Conservation (phyloP, 2,797 vertebrate genomes). For the Salarias fasciatus region DNA sequence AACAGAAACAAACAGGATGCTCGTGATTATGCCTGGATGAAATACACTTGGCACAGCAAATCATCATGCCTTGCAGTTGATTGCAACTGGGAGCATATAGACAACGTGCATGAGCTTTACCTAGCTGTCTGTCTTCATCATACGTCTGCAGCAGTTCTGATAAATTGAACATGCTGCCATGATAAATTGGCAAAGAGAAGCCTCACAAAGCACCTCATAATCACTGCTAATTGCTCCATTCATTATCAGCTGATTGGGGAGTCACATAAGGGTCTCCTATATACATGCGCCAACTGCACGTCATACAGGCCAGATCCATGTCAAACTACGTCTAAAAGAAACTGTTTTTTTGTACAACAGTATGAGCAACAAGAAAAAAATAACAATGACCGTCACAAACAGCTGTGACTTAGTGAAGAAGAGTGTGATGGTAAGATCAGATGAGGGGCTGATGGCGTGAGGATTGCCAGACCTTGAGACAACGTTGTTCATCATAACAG, state of each 20-base stretch:
- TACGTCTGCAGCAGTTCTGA: constrained; percentile 51
- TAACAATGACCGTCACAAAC: not conserved
- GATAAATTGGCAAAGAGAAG: constrained; percentile 67
- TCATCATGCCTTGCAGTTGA: constrained; percentile 28
- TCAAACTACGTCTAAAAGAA: not conserved
- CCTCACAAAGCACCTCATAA: constrained; percentile 71
- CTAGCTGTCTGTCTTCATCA: constrained; percentile 52
- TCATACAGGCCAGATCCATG: constrained; percentile 11
- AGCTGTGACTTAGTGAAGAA: not conserved
- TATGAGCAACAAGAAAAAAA: not conserved
- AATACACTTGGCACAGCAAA: constrained; percentile 12
- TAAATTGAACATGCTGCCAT: constrained; percentile 58
- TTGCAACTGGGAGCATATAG: constrained; percentile 3
- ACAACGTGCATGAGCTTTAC: constrained; percentile 10
- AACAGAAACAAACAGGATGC: constrained; percentile 11
- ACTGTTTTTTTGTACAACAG: not conserved
- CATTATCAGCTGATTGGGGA: constrained; percentile 68
- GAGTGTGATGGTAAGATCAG: not conserved
- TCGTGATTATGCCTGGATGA: constrained; percentile 9
- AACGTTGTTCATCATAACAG: not conserved
- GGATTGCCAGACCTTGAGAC: constrained; percentile 9
- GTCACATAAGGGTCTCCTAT: constrained; percentile 37
- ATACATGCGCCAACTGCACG: constrained; percentile 5
- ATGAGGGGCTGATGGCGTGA: constrained; percentile 6
- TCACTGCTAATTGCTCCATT: constrained; percentile 74